These are phyloP conservation scores for Axinella damicornis DNA, from an alignment of 37 sponge, comb jelly and placozoan genomes.

Conservation along the genomic window DNA sequence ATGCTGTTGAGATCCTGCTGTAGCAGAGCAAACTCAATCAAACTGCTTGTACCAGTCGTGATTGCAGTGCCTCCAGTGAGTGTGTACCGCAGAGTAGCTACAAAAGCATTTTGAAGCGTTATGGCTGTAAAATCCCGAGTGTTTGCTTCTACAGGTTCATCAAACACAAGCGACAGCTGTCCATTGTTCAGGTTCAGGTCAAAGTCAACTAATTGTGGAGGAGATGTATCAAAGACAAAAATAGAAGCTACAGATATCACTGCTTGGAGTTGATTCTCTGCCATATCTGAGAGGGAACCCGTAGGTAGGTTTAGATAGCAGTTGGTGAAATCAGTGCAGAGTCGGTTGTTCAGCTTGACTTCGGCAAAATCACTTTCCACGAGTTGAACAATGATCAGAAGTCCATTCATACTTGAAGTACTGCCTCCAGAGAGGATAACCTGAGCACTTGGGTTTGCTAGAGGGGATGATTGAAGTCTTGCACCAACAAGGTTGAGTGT, in stretches of 20 bases:
- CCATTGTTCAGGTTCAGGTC: slow-evolving; percentile 80
- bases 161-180: slow-evolving; percentile 65
- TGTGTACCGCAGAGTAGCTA: slow-evolving; percentile 26
- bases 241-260: slow-evolving; percentile 16
- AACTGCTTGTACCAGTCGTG: neutral
- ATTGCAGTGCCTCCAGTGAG: slow-evolving; percentile 67
- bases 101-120: slow-evolving; percentile 71
- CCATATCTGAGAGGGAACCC: slow-evolving; percentile 63
- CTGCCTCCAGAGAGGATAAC: slow-evolving; percentile 58
- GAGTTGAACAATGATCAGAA: slow-evolving; percentile 36
- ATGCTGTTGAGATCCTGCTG: slow-evolving; percentile 67
- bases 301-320: slow-evolving; percentile 68
- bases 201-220: slow-evolving; percentile 61
- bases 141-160: slow-evolving; percentile 73
- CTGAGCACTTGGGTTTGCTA: neutral
- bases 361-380: slow-evolving; percentile 23
- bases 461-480: slow-evolving; percentile 19
- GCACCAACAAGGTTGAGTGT: slow-evolving; percentile 52
- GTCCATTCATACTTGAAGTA: slow-evolving; percentile 61
- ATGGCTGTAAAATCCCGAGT: slow-evolving; percentile 54
- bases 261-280: slow-evolving; percentile 35
- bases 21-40: slow-evolving; percentile 36
- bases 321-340: slow-evolving; percentile 65
- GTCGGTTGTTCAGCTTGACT: slow-evolving; percentile 43
- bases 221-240: slow-evolving; percentile 67